Evolutionary conservation across 2,113 vertebrate genomes (phyloP).

Genomic region (Bufo gargarizans): DNA sequence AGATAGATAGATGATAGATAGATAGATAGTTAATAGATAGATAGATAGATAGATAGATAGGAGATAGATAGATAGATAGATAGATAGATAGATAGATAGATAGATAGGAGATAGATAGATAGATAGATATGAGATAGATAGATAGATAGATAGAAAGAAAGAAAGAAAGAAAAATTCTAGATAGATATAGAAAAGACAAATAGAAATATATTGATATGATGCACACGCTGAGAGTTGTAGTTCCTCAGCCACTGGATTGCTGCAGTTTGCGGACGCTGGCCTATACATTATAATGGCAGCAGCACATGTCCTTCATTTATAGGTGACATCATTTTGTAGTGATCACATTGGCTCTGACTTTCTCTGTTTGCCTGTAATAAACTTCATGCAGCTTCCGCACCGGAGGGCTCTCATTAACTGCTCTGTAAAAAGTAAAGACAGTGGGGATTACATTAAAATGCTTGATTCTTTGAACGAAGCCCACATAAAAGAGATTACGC

Average conservation of each 20-base stretch:
- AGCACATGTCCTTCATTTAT: constrained; percentile 35
- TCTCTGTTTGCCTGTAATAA: background rate
- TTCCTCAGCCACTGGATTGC: background rate
- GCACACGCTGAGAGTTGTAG: background rate
- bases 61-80: background rate
- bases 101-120: constrained; percentile 1
- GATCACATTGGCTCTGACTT: background rate
- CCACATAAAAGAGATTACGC: constrained; percentile 45
- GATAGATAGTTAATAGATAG: background rate
- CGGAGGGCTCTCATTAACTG: constrained; percentile 35
- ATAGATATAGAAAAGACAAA: too few species aligned
- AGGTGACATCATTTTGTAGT: constrained; percentile 30
- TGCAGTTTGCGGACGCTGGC: background rate
- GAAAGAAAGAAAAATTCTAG: background rate
- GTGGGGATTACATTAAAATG: constrained; percentile 14
- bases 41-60: constrained; percentile 5
- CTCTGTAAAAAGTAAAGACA: constrained; percentile 21
- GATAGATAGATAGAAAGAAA: constrained; percentile 4
- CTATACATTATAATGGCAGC: background rate
- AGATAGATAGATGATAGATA: too few species aligned
- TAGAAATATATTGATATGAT: background rate
- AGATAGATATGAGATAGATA: background rate
- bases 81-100: too few species aligned
- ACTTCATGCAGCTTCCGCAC: constrained; percentile 1
- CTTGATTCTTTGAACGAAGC: constrained; percentile 40